phyloP scores from a whole-genome alignment of 2,888 invertebrate species.

The Pollenia labialis region DNA sequence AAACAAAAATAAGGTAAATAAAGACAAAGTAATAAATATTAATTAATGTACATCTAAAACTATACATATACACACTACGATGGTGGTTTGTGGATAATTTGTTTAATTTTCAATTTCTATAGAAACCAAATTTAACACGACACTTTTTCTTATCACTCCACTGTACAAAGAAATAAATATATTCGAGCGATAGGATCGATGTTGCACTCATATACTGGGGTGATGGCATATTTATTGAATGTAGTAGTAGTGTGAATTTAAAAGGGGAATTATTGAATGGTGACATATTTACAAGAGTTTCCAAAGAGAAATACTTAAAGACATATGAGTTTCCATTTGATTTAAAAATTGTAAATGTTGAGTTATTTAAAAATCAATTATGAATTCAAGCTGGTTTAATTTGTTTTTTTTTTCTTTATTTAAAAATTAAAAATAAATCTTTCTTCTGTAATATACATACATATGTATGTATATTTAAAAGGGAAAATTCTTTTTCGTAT shows the following conservation, averaged over 20 bases:
- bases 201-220: slow-evolving; percentile 1
- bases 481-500: too few relatives aligned
- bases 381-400: too few relatives aligned
- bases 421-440: too few relatives aligned
- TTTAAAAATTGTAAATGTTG: too few relatives aligned
- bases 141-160: not conserved
- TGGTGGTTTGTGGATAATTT: slow-evolving; percentile 53
- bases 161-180: not conserved
- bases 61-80: not conserved
- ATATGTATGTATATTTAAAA: too few relatives aligned
- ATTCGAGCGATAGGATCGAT: not conserved
- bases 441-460: too few relatives aligned
- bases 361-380: too few relatives aligned
- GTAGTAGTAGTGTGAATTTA: not conserved
- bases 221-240: not conserved
- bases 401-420: too few relatives aligned
- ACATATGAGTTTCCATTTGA: too few relatives aligned
- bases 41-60: slow-evolving; percentile 7
- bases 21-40: slow-evolving; percentile 1
- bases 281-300: too few relatives aligned
- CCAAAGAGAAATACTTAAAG: too few relatives aligned
- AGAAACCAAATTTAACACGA: slow-evolving; percentile 37
- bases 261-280: not conserved
- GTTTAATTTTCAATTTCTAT: slow-evolving; percentile 49
- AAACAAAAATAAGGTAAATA: slow-evolving; percentile 42